Base-by-base conservation (phyloP, 2,113 vertebrate genomes). In the Rattus norvegicus region DNA sequence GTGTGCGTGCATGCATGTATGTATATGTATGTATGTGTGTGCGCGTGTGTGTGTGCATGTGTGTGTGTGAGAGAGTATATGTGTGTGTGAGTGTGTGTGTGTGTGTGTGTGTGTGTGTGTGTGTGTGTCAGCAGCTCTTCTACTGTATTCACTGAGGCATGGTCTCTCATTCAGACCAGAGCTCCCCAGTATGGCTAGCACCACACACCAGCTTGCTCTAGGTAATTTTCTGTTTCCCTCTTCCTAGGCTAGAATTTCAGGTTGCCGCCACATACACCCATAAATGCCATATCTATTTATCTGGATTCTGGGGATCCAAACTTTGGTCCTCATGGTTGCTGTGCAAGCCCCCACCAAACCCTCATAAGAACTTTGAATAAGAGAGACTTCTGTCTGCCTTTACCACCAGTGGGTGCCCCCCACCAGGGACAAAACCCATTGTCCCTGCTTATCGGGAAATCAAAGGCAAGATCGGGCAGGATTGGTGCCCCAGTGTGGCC, bases 21-120 rank as follows among this genome's bases (percentile, higher is more conserved):
- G 3, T 76, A 1, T 43, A 10, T 80, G 26, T 11, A 54, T 43
- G 43, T 43, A 43, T 59, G 54, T 28, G 22, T 39, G 33, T n/a
- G 33, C 2, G 19, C 5, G 1, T 0, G 4, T 24, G 52, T 5
- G 3, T 39, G 36, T 43, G 19, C 43, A 3, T 43, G 43, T 43
- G 43, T 43, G 43, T 43, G 43, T 3, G 3, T 43, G 43, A n/a
- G n/a, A n/a, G n/a, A n/a, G n/a, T n/a, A n/a, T n/a, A n/a, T 43
- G 43, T 43, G 43, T 43, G 43, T 43, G 43, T 43, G 43, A 43
- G 43, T 43, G 43, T 43, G 43, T 43, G 43, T 43, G 43, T 43
- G 43, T 43, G 43, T 43, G 43, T 43, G 43, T 43, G 43, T 43
- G 43, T 43, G 43, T 43, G 43, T 43, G 43, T 43, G 43, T 43